Evolutionary conservation across 2,113 vertebrate genomes (phyloP).

Genomic region (Circaetus cinerascens): DNA sequence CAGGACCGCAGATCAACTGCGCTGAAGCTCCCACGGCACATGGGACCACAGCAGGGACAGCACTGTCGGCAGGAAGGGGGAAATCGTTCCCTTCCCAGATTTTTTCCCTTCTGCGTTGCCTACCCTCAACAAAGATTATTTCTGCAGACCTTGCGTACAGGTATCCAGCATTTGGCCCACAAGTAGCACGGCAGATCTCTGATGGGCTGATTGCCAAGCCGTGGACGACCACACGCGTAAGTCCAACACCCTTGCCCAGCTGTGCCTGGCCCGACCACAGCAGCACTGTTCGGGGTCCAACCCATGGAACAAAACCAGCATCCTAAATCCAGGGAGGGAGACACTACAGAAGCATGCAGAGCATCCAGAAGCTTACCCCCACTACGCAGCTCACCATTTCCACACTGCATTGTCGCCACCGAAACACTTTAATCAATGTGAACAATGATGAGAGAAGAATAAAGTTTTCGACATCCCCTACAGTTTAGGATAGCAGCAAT

Average conservation of each 20-base stretch:
- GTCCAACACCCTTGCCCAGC: not conserved
- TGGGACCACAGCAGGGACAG: not conserved
- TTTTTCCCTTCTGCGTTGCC: not conserved
- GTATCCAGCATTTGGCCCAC: not conserved
- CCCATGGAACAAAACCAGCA: not conserved
- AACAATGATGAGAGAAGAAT: not conserved
- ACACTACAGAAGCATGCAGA: not conserved
- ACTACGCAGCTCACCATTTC: not conserved
- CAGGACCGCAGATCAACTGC: not conserved
- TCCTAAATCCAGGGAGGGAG: not conserved
- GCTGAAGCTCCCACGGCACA: not conserved
- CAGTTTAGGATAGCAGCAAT: slow-evolving; percentile 49
- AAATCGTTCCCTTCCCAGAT: not conserved
- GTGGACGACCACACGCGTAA: not conserved
- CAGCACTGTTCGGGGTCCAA: not conserved
- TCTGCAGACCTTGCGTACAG: not conserved
- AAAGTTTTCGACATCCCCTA: not conserved
- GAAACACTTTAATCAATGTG: not conserved
- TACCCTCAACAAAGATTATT: not conserved
- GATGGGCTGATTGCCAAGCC: not conserved
- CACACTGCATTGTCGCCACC: not conserved
- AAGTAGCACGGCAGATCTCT: not conserved
- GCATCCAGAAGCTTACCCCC: not conserved
- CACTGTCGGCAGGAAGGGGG: not conserved
- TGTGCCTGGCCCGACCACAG: not conserved